Base-by-base conservation (phyloP, 1,140 invertebrate genomes). In the Zaprionus taronus region DNA sequence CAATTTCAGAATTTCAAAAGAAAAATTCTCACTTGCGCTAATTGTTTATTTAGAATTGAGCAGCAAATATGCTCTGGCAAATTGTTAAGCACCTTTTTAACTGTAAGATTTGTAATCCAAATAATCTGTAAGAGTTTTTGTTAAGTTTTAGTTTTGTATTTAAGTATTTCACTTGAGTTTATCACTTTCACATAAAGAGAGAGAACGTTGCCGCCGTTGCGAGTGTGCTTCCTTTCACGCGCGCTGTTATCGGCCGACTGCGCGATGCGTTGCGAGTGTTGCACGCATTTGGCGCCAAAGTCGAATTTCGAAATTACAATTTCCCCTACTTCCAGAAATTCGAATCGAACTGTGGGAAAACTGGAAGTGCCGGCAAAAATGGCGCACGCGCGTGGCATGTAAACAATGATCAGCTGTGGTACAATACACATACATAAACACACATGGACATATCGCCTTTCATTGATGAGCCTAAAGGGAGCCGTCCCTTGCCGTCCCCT, bases 351-450 rank as follows among this genome's bases (percentile, higher is more conserved):
- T 82, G 9, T 34, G 9, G 79, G 81, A 80, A 83, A 4, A 14
- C 62, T 64, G 79, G 69, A 84, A 74, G 24, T 63, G 26, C 83
- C 83, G 83, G 84, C 67, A 55, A 56, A 53, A 69, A 78, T 55
- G 62, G 53, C 81, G 84, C 80, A 56, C 83, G 83, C 84, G 83
- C 67, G 12, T 41, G 38, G 12, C n/a, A 15, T 31, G 77, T 87
- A 89, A 87, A 87, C 83, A 87, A 83, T 72, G 41, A 24, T 53
- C 83, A 87, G 83, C 83, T 87, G 82, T 44, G 44, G 49, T 49
- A 55, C 34, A 36, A 2, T n/a, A 44, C 15, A 44, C 5, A 44
- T 6, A 6, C 28, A 44, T 4, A 26, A 28, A 2, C 34, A 31
- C 62, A 38, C 14, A 5, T 41, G 12, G n/a, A 47, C 6, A 17